Base-by-base conservation (phyloP, 1,140 invertebrate species). In the Lithobius niger region DNA sequence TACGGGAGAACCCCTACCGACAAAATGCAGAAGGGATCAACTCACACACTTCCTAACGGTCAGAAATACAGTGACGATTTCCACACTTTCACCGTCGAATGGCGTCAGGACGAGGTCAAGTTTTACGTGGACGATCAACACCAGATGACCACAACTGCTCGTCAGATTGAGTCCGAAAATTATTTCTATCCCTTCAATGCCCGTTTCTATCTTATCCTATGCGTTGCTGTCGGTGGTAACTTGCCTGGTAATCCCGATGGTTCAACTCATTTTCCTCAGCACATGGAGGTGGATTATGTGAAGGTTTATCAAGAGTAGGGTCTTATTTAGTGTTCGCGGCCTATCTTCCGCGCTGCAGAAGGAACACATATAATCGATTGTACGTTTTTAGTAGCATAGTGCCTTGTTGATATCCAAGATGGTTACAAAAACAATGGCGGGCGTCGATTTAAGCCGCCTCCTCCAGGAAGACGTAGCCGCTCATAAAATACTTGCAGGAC, bases 71-170 rank as follows among this genome's bases (percentile, higher is more conserved):
- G 50, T 52, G 62, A 66, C 28, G 57, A 55, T 27, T 69, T 67
- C 40, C 67, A 70, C 48, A 65, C 56, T 19, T 70, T 63, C 56
- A 60, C 25, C 16, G 43, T 70, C 1, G 61, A 67, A 45, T 70
- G 68, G 67, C 59, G 63, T 50, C 57, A 64, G 48, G 56, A 61
- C 27, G 53, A 60, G 24, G 66, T 69, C 36, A 63, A 50, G 61
- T 70, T 59, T 59, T 3, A 56, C 3, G 44, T 55, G 10, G 59
- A 60, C 45, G 50, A 44, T 16, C 19, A 55, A 15, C 4, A 10
- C 22, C 16, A 45, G 22, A 6, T 18, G 16, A 45, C 43, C 18
- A 19, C 18, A 3, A 45, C 4, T 16, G 22, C 16, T 6, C 3
- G 49, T 18, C 16, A 45, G 6, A 19, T 19, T 21, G 22, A 45